Evolutionary conservation across 1,140 invertebrate species (phyloP).

Genomic region (Meloidogyne exigua): DNA sequence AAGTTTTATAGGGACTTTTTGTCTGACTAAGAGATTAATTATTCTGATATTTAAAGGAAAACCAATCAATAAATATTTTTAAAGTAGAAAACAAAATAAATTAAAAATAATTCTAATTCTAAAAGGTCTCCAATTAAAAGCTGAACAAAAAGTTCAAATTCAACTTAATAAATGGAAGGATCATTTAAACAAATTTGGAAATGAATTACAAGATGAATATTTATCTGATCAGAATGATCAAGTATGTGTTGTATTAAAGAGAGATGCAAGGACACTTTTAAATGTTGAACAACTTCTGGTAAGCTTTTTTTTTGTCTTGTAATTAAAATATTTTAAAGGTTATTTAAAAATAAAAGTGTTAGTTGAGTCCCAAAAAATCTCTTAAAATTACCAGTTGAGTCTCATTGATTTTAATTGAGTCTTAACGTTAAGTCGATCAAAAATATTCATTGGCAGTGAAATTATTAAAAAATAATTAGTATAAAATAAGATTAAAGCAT

Average conservation of each 20-base stretch:
- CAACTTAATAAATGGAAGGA: conserved; percentile 57
- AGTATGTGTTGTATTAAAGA: conserved; percentile 41
- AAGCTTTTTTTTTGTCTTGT: too few relatives aligned
- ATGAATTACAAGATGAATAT: not conserved
- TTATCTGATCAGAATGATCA: conserved; percentile 16
- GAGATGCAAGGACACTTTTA: conserved; percentile 52
- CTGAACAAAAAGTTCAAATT: conserved; percentile 46
- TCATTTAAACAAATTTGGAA: conserved; percentile 51
- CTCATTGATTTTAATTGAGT: too few relatives aligned
- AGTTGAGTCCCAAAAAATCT: not conserved
- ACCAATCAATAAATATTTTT: too few relatives aligned
- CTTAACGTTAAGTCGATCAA: too few relatives aligned
- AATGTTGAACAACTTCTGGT: conserved; percentile 49
- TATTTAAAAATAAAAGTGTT: too few relatives aligned
- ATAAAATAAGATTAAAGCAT: not conserved
- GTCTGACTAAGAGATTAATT: too few relatives aligned
- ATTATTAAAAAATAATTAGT: not conserved
- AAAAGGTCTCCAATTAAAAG: conserved; percentile 57
- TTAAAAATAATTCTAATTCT: not conserved
- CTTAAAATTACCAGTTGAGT: too few relatives aligned
- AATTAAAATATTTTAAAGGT: too few relatives aligned
- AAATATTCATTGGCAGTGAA: too few relatives aligned
- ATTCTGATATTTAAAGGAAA: too few relatives aligned
- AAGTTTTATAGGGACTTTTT: too few relatives aligned
- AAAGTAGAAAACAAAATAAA: too few relatives aligned